phyloP scores from a whole-genome alignment of 2,888 invertebrate genomes.

The Ganaspis brasiliensis region DNA sequence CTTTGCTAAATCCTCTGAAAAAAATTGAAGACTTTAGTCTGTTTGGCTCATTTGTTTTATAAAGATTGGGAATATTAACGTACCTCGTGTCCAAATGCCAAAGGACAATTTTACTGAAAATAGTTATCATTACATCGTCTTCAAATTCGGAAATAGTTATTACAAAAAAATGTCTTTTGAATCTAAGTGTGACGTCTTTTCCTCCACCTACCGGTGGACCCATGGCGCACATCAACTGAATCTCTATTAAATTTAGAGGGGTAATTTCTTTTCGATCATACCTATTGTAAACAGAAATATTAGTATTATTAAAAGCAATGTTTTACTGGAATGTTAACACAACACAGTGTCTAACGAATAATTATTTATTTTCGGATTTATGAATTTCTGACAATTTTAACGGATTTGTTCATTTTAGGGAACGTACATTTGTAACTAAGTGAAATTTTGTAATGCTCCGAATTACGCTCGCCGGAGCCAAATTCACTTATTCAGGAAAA shows the following conservation, averaged over 20 bases:
- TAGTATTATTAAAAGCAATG: no score
- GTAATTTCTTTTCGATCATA: conserved; percentile 91
- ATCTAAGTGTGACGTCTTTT: conserved; percentile 91
- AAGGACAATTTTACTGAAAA: conserved; percentile 94
- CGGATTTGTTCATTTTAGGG: no score
- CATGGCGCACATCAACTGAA: conserved; percentile 91
- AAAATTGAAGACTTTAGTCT: conserved; percentile 37
- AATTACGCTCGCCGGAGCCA: no score
- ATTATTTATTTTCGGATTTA: no score
- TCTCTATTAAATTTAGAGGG: conserved; percentile 91
- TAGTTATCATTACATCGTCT: conserved; percentile 90
- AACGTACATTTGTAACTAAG: no score
- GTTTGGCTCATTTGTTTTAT: neutral
- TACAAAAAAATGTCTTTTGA: conserved; percentile 92
- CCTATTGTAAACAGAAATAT: conserved; percentile 58
- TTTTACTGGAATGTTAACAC: no score
- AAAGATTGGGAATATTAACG: conserved; percentile 11
- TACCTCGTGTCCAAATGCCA: conserved; percentile 98
- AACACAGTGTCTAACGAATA: no score
- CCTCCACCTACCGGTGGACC: conserved; percentile 90
- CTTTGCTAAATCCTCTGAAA: conserved; percentile 91
- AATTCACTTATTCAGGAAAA: no score
- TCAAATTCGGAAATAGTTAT: conserved; percentile 94
- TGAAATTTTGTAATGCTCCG: no score
- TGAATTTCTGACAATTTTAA: no score